Conservation (phyloP, 2,888 invertebrate species). For the Plebejus anna region DNA sequence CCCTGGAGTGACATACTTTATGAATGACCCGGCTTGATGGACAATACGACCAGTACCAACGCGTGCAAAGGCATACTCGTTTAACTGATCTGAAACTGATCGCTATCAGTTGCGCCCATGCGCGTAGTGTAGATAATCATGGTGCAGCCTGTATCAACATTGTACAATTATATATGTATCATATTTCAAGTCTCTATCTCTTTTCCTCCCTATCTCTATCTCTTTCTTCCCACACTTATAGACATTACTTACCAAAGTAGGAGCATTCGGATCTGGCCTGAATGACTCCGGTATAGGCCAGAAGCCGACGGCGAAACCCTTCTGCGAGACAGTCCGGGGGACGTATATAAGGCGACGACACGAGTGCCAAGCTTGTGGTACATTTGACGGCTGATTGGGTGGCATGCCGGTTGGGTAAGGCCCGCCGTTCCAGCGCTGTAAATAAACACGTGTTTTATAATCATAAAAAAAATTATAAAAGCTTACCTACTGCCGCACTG, state of each 20-base stretch:
- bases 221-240: not conserved
- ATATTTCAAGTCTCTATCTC: not conserved
- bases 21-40: no score
- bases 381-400: conserved; percentile 61
- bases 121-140: no score
- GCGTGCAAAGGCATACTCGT: no score
- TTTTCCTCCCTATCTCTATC: not conserved
- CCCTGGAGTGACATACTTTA: no score
- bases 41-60: no score
- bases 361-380: conserved; percentile 91
- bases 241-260: conserved; percentile 82
- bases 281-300: conserved; percentile 99
- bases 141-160: no score
- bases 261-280: conserved; percentile 95
- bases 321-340: conserved; percentile 93
- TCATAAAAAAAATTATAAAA: no score
- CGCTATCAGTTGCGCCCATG: no score
- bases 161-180: no score
- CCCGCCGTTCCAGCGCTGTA: conserved; percentile 73
- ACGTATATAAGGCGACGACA: conserved; percentile 95
- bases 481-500: no score
- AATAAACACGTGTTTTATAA: conserved; percentile 27
- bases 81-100: no score
- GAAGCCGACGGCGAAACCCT: conserved; percentile 95
- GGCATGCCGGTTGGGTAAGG: conserved; percentile 57